A percentile compares a stretch with the other conserved stretches of the same genome.
Evolutionary conservation across 2,113 vertebrate species (phyloP).

Genomic region (Proteles cristata): DNA sequence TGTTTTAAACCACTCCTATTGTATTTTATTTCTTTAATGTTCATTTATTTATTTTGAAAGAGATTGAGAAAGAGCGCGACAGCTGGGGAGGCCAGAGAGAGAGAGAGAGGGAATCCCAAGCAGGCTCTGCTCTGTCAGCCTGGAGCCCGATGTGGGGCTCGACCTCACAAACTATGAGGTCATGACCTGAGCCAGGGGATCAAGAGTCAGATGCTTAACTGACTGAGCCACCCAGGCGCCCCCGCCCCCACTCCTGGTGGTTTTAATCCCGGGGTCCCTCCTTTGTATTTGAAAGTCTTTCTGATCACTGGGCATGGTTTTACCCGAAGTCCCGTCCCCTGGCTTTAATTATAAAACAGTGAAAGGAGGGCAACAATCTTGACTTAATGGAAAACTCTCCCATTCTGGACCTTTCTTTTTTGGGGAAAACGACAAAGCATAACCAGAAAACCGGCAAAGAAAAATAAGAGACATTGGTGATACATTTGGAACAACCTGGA

Average conservation of each 20-base stretch:
- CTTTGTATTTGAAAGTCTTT: not conserved
- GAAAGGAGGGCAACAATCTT: not conserved
- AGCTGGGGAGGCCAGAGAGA: too few species aligned
- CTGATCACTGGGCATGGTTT: not conserved
- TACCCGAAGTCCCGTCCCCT: not conserved
- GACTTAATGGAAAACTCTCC: not conserved
- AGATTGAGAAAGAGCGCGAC: too few species aligned
- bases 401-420: not conserved
- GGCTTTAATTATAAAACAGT: not conserved
- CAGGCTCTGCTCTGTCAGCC: too few species aligned
- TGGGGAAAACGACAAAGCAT: not conserved
- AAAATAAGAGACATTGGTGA: not conserved
- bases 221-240: too few species aligned
- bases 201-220: too few species aligned
- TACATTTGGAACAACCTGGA: not conserved
- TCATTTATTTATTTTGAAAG: too few species aligned
- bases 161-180: too few species aligned
- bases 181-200: too few species aligned
- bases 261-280: not conserved
- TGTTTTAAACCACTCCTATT: not conserved
- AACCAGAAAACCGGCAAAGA: not conserved
- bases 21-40: too few species aligned
- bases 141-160: too few species aligned
- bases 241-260: not conserved
- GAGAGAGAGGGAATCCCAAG: too few species aligned